These are phyloP conservation scores for Spialia ferax DNA, from an alignment of 2,888 invertebrate species.

Conservation along the genomic window DNA sequence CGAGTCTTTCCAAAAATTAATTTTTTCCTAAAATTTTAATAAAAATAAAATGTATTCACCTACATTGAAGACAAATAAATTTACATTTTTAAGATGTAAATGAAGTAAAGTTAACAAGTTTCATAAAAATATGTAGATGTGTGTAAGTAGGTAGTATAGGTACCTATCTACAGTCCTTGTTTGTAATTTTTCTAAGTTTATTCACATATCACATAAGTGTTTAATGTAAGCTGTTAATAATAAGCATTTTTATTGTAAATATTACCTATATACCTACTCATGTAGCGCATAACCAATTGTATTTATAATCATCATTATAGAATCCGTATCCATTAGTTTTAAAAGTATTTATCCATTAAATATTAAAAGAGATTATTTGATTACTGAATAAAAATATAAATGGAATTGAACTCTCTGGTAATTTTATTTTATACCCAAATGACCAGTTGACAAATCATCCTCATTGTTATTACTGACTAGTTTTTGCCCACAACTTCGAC, in stretches of 20 bases:
- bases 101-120: too few species aligned
- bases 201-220: constrained; percentile 1
- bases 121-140: background rate
- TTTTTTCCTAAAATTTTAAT: too few species aligned
- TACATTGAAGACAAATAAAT: too few species aligned
- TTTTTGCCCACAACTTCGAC: too few species aligned
- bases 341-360: constrained; percentile 1
- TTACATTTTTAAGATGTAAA: too few species aligned
- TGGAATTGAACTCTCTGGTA: background rate
- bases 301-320: background rate
- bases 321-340: constrained; percentile 7
- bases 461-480: too few species aligned
- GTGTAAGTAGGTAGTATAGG: too few species aligned
- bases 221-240: background rate
- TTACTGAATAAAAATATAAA: constrained; percentile 3
- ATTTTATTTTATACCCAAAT: constrained; percentile 1
- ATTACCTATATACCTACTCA: background rate
- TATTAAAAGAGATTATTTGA: constrained; percentile 8
- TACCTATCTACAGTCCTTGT: too few species aligned
- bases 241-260: constrained; percentile 1
- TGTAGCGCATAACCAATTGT: background rate
- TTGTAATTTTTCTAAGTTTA: background rate
- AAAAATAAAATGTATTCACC: too few species aligned
- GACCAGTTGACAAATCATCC: background rate
- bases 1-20: too few species aligned